phyloP scores from a whole-genome alignment of 2,797 vertebrate species.

The Dromococcyx pavoninus region DNA sequence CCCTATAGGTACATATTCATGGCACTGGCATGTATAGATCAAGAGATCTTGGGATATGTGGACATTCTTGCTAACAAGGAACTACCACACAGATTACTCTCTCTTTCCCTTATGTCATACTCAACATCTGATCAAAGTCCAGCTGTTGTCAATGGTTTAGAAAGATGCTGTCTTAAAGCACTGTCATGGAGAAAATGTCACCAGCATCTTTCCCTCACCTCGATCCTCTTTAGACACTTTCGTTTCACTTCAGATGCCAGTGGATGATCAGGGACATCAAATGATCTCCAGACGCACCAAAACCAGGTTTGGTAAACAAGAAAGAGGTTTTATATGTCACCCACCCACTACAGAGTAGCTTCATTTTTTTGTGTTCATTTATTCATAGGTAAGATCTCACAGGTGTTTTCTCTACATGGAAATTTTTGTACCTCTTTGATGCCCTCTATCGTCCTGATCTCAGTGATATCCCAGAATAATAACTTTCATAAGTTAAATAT shows the following conservation, averaged over 20 bases:
- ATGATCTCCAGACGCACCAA: background rate
- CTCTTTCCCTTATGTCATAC: background rate
- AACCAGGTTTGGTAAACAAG: background rate
- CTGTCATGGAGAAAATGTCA: background rate
- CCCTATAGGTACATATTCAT: background rate
- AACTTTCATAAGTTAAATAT: background rate
- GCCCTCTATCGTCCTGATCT: background rate
- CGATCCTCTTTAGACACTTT: background rate
- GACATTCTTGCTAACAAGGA: background rate
- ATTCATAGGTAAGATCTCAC: background rate
- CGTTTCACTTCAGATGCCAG: background rate
- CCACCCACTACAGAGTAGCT: background rate
- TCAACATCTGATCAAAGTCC: background rate
- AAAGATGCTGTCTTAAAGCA: background rate
- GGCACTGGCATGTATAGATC: background rate
- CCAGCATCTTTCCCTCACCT: background rate
- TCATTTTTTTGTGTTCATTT: background rate
- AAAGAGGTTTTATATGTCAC: background rate
- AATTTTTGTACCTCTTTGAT: background rate
- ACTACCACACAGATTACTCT: too few relatives aligned
- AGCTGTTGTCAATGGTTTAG: background rate
- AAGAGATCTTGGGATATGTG: background rate
- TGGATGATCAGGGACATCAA: background rate
- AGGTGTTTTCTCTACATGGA: background rate
- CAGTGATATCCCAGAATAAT: background rate